Conservation (phyloP, 2,888 invertebrate species). For the Diplolepis rosae region DNA sequence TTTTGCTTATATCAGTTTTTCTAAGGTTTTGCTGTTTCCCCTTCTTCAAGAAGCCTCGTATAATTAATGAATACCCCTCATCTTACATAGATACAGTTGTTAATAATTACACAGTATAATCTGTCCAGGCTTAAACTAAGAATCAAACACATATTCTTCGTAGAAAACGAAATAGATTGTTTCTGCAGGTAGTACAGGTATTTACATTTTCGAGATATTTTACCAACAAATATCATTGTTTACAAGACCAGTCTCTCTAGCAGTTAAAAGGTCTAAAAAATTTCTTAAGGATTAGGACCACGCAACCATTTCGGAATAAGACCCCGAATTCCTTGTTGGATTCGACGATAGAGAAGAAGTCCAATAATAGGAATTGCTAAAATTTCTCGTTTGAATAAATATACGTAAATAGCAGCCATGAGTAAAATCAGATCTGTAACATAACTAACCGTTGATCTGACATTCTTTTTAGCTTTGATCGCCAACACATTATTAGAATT, state of each 20-base stretch:
- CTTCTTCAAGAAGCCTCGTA: too few species aligned
- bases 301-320: constrained; percentile 60
- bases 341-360: constrained; percentile 85
- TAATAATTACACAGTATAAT: background rate
- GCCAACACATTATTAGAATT: constrained; percentile 72
- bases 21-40: too few species aligned
- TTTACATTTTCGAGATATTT: constrained; percentile 11
- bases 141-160: constrained; percentile 20
- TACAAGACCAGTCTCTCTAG: too few species aligned
- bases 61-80: too few species aligned
- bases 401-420: constrained; percentile 86
- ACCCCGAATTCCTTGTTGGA: constrained; percentile 79
- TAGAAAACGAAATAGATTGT: constrained; percentile 23
- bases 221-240: too few species aligned
- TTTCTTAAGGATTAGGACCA: constrained; percentile 13
- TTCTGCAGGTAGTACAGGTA: constrained; percentile 7
- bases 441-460: constrained; percentile 82
- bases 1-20: too few species aligned
- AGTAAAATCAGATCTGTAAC: constrained; percentile 85
- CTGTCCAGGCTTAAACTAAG: constrained; percentile 12
- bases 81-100: too few species aligned
- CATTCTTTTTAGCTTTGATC: constrained; percentile 80
- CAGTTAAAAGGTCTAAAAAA: background rate
- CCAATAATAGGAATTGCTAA: constrained; percentile 86
- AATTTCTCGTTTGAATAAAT: constrained; percentile 86